Percentiles rank a stretch among this genome's conserved stretches.
Evolutionary conservation across 2,888 invertebrate species (phyloP).

Genomic region (Eretmocerus hayati): DNA sequence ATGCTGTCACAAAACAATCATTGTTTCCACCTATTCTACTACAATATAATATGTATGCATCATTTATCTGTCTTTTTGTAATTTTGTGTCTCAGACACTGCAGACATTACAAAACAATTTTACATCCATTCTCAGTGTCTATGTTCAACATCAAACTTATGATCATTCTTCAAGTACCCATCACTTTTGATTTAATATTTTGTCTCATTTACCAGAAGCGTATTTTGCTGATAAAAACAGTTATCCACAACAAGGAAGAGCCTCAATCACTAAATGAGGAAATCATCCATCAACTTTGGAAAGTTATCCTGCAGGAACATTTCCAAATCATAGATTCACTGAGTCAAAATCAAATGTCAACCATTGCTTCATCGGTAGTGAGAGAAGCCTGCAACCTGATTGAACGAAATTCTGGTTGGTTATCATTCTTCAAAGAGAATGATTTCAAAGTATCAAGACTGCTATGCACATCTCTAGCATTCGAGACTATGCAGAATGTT

Average conservation of each 20-base stretch:
- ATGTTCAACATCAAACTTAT: too few relatives aligned
- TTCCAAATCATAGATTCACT: slow-evolving; percentile 27
- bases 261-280: slow-evolving; percentile 10
- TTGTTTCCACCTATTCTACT: too few relatives aligned
- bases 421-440: slow-evolving; percentile 24
- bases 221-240: slow-evolving; percentile 6
- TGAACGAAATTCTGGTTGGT: slow-evolving; percentile 23
- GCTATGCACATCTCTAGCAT: slow-evolving; percentile 27
- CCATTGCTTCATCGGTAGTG: slow-evolving; percentile 28
- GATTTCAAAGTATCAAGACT: slow-evolving; percentile 27
- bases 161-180: too few relatives aligned
- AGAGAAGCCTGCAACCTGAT: slow-evolving; percentile 21
- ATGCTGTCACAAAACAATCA: too few relatives aligned
- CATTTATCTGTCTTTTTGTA: too few relatives aligned
- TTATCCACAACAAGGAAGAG: slow-evolving; percentile 5
- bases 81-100: too few relatives aligned
- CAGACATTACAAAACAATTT: too few relatives aligned
- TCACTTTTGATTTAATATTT: background rate
- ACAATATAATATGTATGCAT: too few relatives aligned
- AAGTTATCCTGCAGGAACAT: slow-evolving; percentile 28
- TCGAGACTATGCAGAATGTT: slow-evolving; percentile 26
- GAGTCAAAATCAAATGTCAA: slow-evolving; percentile 26
- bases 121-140: too few relatives aligned
- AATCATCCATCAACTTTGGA: slow-evolving; percentile 25
- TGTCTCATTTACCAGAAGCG: slow-evolving; percentile 7